Conservation (phyloP, 2,797 vertebrate genomes). For the Lemur catta region DNA sequence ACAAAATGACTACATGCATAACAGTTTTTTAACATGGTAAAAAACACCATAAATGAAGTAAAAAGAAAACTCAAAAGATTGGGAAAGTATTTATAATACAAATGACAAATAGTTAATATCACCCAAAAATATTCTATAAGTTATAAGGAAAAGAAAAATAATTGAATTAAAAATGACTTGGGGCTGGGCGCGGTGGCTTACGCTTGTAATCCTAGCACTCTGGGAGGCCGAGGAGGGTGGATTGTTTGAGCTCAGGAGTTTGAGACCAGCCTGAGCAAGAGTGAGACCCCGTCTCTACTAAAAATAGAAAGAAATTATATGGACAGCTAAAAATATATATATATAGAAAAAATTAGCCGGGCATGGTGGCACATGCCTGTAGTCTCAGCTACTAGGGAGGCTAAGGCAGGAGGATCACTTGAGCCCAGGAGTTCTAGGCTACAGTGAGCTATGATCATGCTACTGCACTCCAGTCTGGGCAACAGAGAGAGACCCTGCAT, state of each 20-base stretch:
- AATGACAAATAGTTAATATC: background rate
- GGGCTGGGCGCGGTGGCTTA: background rate
- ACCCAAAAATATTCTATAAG: background rate
- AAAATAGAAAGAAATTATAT: background rate
- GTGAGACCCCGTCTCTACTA: background rate
- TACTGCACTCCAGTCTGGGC: background rate
- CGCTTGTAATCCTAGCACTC: background rate
- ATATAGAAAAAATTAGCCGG: too few relatives aligned
- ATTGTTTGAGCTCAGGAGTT: background rate
- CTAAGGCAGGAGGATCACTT: too few relatives aligned
- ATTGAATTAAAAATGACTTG: background rate
- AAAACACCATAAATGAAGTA: background rate
- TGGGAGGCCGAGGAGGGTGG: background rate
- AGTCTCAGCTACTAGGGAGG: too few relatives aligned
- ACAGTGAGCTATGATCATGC: too few relatives aligned
- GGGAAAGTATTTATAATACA: background rate
- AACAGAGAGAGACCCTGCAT: background rate
- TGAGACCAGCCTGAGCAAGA: background rate
- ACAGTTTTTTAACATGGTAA: background rate
- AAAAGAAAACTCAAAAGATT: background rate
- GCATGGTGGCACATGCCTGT: too few relatives aligned
- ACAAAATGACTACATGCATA: background rate
- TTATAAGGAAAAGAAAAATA: constrained; percentile 10
- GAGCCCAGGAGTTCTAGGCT: too few relatives aligned
- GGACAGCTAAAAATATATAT: too few relatives aligned